Base-by-base conservation (phyloP, 2,888 invertebrate species). In the Beris morrisii region DNA sequence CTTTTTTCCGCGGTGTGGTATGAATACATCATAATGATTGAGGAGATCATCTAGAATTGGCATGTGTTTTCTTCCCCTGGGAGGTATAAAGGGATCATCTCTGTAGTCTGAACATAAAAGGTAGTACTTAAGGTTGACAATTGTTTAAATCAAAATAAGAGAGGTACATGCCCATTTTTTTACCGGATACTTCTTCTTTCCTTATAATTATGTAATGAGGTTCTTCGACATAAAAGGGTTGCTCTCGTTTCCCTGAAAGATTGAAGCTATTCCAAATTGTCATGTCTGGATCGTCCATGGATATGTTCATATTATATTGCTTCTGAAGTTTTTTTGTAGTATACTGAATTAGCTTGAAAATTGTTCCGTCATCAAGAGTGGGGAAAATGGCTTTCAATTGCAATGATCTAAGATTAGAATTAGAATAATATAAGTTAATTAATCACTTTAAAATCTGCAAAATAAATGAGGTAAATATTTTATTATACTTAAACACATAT, bases 1-100 rank as follows among this genome's bases (percentile, higher is more conserved):
- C 38, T 77, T 79, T 70, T 74, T 76, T 64, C 81, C 81, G 70
- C 81, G 80, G 75, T 80, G 77, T 44, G 80, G 80, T 13, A 80
- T 75, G 73, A 81, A 81, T 22, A 77, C 72, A 63, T 81, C 80
- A 64, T 75, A 74, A 54, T 74, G 76, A 52, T 75, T 71, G 65
- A 77, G 59, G 57, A 79, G 69, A 44, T 73, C 73, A 66, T 75
- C 73, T 64, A 78, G 67, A 67, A 75, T 73, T 38, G 77, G 75
- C 68, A 74, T 71, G 54, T 77, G 75, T 65, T 80, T 80, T 38
- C 80, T 76, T 31, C 80, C 80, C 15, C 79, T 75, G 48, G 78
- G 78, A 61, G 79, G 79, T 73, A 80, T 79, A 65, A 80, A 80
- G 7, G 78, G 77, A 71, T 72, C 73, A 38, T 63, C 55, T 2